phyloP scores from a whole-genome alignment of 1,140 invertebrate species.

The Drosophila bipectinata region DNA sequence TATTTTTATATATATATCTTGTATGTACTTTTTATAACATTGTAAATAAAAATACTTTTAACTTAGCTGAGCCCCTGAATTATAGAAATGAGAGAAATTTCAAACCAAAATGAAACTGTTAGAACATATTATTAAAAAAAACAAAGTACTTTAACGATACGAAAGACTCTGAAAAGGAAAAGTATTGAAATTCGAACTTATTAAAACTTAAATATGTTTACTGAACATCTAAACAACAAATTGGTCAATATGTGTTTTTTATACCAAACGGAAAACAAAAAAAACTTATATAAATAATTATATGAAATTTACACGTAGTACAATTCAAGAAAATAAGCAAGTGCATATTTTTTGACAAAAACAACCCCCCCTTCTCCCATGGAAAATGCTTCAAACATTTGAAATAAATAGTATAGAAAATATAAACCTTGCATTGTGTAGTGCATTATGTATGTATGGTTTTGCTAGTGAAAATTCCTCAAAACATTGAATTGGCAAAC shows the following conservation, averaged over 20 bases:
- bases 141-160: slow-evolving; percentile 68
- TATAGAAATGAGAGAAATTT: slow-evolving; percentile 22
- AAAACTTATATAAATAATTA: slow-evolving; percentile 44
- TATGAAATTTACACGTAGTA: slow-evolving; percentile 81
- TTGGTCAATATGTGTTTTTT: slow-evolving; percentile 78
- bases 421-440: slow-evolving; percentile 43
- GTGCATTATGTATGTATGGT: slow-evolving; percentile 51
- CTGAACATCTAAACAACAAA: slow-evolving; percentile 55
- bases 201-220: slow-evolving; percentile 77
- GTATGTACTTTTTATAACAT: slow-evolving; percentile 60
- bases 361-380: slow-evolving; percentile 7
- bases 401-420: slow-evolving; percentile 39
- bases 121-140: slow-evolving; percentile 46
- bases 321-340: slow-evolving; percentile 71
- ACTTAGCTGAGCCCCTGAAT: slow-evolving; percentile 44
- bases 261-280: slow-evolving; percentile 51
- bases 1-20: slow-evolving; percentile 59
- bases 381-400: slow-evolving; percentile 56
- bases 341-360: slow-evolving; percentile 25
- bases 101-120: slow-evolving; percentile 48
- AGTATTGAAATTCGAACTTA: slow-evolving; percentile 81
- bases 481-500: slow-evolving; percentile 17
- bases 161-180: slow-evolving; percentile 73
- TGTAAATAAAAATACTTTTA: slow-evolving; percentile 58
- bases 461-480: slow-evolving; percentile 27